Evolutionary conservation across 2,113 vertebrate genomes (phyloP).

Genomic region (Bubo blakistoni): DNA sequence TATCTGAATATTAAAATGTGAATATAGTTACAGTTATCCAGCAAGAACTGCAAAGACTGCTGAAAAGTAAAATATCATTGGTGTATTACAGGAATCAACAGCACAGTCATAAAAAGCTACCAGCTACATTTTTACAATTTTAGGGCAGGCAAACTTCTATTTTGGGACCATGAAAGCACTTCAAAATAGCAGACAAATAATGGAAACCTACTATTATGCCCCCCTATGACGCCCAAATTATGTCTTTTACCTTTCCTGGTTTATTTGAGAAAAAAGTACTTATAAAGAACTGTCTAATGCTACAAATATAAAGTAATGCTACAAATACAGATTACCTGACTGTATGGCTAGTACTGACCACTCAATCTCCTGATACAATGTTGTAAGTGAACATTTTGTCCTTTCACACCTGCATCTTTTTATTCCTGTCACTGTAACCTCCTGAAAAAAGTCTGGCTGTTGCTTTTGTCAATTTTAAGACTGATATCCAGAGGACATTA

Average conservation of each 20-base stretch:
- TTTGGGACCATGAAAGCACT: conserved; percentile 41
- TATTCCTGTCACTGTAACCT: neutral
- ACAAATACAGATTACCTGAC: neutral
- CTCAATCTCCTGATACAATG: neutral
- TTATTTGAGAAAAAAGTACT: neutral
- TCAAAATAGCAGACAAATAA: conserved; percentile 25
- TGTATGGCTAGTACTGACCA: neutral
- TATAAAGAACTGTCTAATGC: neutral
- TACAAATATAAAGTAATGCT: neutral
- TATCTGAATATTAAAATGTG: conserved; percentile 70
- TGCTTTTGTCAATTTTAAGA: neutral
- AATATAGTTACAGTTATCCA: conserved; percentile 46
- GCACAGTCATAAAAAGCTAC: neutral
- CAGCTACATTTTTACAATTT: conserved; percentile 39
- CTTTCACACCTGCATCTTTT: neutral
- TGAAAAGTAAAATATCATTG: conserved; percentile 51
- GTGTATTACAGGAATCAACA: conserved; percentile 36
- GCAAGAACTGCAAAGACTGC: conserved; percentile 64
- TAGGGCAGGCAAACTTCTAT: conserved; percentile 36
- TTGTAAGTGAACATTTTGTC: neutral
- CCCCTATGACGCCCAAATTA: neutral
- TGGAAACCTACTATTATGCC: neutral
- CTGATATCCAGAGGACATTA: neutral
- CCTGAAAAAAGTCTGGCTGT: neutral
- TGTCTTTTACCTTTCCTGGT: neutral